Base-by-base conservation (phyloP, 2,888 invertebrate genomes). In the Scaptodrosophila latifasciaeformis region DNA sequence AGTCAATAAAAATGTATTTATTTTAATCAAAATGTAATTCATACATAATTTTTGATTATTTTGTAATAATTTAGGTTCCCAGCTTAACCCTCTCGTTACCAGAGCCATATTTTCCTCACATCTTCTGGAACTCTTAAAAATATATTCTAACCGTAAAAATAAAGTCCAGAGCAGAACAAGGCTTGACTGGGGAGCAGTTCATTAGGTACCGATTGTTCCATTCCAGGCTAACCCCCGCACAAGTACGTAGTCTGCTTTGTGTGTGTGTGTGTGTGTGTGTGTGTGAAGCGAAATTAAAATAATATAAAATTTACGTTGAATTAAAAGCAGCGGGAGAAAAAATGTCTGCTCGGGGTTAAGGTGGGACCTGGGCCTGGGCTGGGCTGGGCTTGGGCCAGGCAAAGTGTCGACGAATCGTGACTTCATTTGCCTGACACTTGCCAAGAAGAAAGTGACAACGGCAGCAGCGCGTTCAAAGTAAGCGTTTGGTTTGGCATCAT, bases 371-470 rank as follows among this genome's bases (percentile, higher is more conserved):
- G 1, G 13, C 13, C 5, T 12, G 24, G 2, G 42, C n/a, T 6
- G 7, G 6, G 10, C 15, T 15, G 5, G 3, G 45, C 30, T 2
- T 18, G 21, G 7, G 39, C 19, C 45, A 39, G 35, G 21, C 18
- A 34, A 27, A 54, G 54, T 59, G 65, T 42, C 62, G 64, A 70
- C 62, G 54, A 82, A 79, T 84, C 84, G 83, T 84, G 83, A 83
- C 83, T 83, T 84, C 82, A 83, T 83, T 83, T 83, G 82, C 83
- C 57, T 82, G 83, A 82, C 81, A 82, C 82, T 82, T 77, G 60
- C 67, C 57, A 61, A 49, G 56, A 49, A 68, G 57, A 59, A 46
- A 49, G 40, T 46, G 47, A 18, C 24, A 19, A 42, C 44, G 50
- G 45, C 52, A 58, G 46, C 51, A 42, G 12, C 57, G 31, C 13